Evolutionary conservation across 2,797 vertebrate species (phyloP), one percentile per base, ranked within the genome.

Genomic region (Pipistrellus pygmaeus): DNA sequence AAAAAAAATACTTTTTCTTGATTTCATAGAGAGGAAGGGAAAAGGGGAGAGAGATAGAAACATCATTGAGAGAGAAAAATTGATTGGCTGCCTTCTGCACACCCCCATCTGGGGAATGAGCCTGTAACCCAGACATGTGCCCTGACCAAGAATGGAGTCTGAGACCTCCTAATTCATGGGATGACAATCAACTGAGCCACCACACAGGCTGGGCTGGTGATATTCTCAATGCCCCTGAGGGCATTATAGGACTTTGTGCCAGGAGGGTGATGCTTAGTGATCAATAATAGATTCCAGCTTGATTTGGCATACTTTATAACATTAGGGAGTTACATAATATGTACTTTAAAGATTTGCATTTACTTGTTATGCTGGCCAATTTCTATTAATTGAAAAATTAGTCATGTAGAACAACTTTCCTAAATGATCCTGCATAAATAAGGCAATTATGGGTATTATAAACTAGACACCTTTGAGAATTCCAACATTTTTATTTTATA

Each of bases 321-420:
- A 85, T 85, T n/a, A 76, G 71, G 75, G 66, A 77, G 18, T 93
- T 77, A 13, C 32, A 46, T 91, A 81, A 95, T 81, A 88, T 84
- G 68, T 62, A 32, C 30, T 92, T 95, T 53, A 90, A 95, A 93
- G 64, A 51, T 90, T 93, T 95, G 55, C 30, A 53, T 86, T 85
- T 64, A 93, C 35, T 87, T 91, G 32, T 84, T 96, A 82, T 93
- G 72, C 53, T 91, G 83, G 35, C 71, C 69, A 77, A 17, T 94
- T 92, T 93, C 41, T 68, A 35, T 75, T 90, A 66, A 78, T 72
- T 93, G 57, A 72, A 96, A 94, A 95, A 78, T 92, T 44, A 91
- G 76, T 93, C 71, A 84, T 35, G 10, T 75, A 81, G 53, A 95
- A 86, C 62, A 84, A 21, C 23, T 96, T 94, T 90, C 71, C 51